These are phyloP conservation scores for Galago senegalensis DNA, from an alignment of 2,797 vertebrate genomes.

Conservation along the genomic window DNA sequence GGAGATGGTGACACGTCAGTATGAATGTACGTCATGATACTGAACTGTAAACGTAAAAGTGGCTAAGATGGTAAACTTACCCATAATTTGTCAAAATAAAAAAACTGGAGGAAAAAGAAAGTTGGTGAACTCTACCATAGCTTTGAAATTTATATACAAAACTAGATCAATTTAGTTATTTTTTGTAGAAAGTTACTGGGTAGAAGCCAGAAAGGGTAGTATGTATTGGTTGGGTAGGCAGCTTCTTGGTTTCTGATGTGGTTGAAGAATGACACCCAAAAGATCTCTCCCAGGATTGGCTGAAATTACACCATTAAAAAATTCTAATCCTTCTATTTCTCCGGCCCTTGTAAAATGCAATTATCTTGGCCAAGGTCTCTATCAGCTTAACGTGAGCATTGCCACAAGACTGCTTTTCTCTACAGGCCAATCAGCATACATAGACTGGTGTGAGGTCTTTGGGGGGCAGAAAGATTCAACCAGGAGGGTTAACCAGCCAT, in stretches of 20 bases:
- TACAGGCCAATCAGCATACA: neutral
- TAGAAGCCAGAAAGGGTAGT: neutral
- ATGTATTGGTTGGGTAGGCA: neutral
- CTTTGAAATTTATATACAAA: neutral
- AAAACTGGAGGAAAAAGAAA: neutral
- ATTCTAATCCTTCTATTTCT: neutral
- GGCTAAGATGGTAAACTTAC: neutral
- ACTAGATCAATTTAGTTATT: neutral
- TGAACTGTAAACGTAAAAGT: neutral
- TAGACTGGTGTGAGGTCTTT: neutral
- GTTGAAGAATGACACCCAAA: neutral
- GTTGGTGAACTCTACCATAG: neutral
- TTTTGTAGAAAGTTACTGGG: neutral
- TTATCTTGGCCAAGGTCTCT: neutral
- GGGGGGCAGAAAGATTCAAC: neutral
- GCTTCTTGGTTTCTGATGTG: neutral
- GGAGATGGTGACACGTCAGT: neutral
- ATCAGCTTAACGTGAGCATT: neutral
- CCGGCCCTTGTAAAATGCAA: neutral
- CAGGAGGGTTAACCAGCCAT: neutral
- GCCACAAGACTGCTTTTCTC: neutral
- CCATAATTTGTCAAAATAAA: neutral
- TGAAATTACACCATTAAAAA: constrained; percentile 4
- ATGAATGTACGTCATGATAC: neutral
- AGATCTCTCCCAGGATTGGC: neutral